A percentile compares a stretch with the other conserved stretches of the same genome.
Evolutionary conservation across 2,888 invertebrate genomes (phyloP).

Genomic region (Tenthredo mesomela): DNA sequence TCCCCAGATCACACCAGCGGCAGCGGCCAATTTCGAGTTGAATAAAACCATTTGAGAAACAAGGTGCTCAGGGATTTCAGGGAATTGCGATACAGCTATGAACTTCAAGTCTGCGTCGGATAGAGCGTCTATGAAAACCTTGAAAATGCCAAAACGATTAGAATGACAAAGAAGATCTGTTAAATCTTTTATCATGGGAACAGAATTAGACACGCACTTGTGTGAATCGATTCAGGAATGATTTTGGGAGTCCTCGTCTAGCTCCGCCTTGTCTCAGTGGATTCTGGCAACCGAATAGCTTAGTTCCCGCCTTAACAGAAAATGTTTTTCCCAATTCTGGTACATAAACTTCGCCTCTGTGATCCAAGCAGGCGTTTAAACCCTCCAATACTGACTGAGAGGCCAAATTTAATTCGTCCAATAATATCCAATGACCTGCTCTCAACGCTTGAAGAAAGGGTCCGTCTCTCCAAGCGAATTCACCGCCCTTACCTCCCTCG

Average conservation of each 20-base stretch:
- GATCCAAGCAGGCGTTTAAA: slow-evolving; percentile 98
- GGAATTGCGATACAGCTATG: slow-evolving; percentile 85
- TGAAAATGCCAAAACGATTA: slow-evolving; percentile 54
- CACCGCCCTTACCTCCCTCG: slow-evolving; percentile 90
- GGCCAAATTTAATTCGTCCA: slow-evolving; percentile 99
- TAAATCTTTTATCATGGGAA: too few relatives aligned
- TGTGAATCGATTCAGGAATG: slow-evolving; percentile 98
- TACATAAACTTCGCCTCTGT: slow-evolving; percentile 96
- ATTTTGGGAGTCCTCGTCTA: slow-evolving; percentile 96
- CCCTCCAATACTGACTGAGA: slow-evolving; percentile 99
- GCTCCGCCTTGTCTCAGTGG: slow-evolving; percentile 97
- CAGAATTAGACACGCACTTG: slow-evolving; percentile 81
- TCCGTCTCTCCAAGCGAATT: slow-evolving; percentile 98
- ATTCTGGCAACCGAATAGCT: slow-evolving; percentile 98
- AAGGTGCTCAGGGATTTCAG: slow-evolving; percentile 81
- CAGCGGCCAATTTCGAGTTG: slow-evolving; percentile 84
- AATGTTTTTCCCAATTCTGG: slow-evolving; percentile 96
- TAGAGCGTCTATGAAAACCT: slow-evolving; percentile 82
- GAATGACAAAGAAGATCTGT: too few relatives aligned
- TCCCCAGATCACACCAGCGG: slow-evolving; percentile 86
- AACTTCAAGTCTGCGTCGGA: slow-evolving; percentile 73
- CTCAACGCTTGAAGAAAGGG: slow-evolving; percentile 96
- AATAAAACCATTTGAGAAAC: slow-evolving; percentile 88
- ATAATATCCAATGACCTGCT: slow-evolving; percentile 95
- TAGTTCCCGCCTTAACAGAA: slow-evolving; percentile 86